These are phyloP conservation scores for Toxotes lorentzi DNA, from an alignment of 2,797 vertebrate species.

Conservation along the genomic window DNA sequence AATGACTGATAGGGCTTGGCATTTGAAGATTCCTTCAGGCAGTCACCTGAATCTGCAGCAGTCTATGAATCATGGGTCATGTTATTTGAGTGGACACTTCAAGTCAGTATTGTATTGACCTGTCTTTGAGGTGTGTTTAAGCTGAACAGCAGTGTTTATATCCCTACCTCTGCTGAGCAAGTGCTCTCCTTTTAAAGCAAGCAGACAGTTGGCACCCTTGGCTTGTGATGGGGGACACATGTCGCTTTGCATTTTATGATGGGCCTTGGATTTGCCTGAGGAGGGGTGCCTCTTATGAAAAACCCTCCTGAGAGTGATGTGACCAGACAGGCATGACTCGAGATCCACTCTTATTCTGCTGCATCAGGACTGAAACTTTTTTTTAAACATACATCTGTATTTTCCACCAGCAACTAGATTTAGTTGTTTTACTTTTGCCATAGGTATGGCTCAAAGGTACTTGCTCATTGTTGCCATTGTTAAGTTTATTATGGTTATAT, in stretches of 20 bases:
- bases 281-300: constrained; percentile 63
- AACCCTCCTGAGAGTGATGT: constrained; percentile 62
- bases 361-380: constrained; percentile 41
- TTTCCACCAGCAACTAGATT: constrained; percentile 8
- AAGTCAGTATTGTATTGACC: constrained; percentile 40
- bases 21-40: background rate
- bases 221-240: constrained; percentile 59
- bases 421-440: background rate
- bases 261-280: constrained; percentile 59
- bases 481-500: constrained; percentile 4
- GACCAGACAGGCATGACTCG: constrained; percentile 69
- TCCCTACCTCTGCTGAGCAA: constrained; percentile 43
- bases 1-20: background rate
- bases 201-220: constrained; percentile 68
- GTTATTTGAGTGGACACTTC: constrained; percentile 17
- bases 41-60: background rate
- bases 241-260: constrained; percentile 76
- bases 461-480: constrained; percentile 1
- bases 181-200: constrained; percentile 53
- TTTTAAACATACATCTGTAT: constrained; percentile 27
- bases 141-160: constrained; percentile 27
- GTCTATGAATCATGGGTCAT: constrained; percentile 16
- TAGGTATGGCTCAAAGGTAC: background rate
- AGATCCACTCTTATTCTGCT: constrained; percentile 55
- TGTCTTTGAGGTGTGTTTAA: constrained; percentile 48